phyloP scores from a whole-genome alignment of 2,888 invertebrate genomes.

The Neuroscelio doddi region DNA sequence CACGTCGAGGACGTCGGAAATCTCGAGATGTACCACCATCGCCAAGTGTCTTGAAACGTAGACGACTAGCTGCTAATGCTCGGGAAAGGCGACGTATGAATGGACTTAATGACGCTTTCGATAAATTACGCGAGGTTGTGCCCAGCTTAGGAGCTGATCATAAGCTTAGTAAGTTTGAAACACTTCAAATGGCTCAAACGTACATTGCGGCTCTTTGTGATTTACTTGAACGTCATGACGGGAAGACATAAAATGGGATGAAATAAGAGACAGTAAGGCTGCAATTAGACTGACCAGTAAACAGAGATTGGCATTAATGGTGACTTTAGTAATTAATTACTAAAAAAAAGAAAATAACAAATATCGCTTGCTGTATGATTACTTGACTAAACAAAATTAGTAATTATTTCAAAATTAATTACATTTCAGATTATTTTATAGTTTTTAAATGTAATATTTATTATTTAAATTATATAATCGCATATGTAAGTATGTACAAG shows the following conservation, averaged over 20 bases:
- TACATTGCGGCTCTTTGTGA: constrained; percentile 82
- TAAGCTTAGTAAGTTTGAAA: constrained; percentile 84
- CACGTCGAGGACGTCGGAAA: constrained; percentile 63
- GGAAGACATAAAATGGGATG: constrained; percentile 24
- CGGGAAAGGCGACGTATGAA: constrained; percentile 84
- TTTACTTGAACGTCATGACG: constrained; percentile 73
- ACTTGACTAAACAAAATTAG: no score
- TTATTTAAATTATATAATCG: no score
- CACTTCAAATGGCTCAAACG: constrained; percentile 85
- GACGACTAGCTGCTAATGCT: constrained; percentile 83
- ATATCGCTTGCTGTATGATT: no score
- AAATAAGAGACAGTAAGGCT: constrained; percentile 17
- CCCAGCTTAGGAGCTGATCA: constrained; percentile 81
- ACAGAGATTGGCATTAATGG: no score
- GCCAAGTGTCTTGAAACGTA: constrained; percentile 75
- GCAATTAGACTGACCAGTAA: constrained; percentile 18
- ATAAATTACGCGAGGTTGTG: constrained; percentile 81
- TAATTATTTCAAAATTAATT: no score
- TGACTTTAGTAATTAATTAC: constrained; percentile 15
- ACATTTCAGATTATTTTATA: no score
- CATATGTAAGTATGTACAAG: no score
- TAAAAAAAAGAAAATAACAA: constrained; percentile 17
- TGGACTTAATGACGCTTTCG: constrained; percentile 84
- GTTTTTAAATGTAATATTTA: no score
- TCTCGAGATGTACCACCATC: constrained; percentile 72